Conservation (phyloP, 1,140 invertebrate species). For the Bombus vancouverensis region DNA sequence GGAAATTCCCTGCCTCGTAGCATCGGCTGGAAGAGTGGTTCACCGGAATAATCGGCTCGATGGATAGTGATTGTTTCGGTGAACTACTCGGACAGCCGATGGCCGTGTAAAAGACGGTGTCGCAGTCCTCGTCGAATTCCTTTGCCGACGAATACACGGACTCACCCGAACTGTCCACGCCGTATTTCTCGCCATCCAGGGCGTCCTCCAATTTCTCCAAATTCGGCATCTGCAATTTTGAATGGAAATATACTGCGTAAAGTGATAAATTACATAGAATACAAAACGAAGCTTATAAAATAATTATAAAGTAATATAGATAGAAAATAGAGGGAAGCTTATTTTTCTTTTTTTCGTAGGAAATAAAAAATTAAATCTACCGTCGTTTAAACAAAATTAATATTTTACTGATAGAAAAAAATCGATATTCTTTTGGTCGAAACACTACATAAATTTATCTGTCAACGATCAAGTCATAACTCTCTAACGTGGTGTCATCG, state of each 20-base stretch:
- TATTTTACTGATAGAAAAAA: too few relatives aligned
- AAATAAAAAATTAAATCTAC: too few relatives aligned
- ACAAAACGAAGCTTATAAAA: not conserved
- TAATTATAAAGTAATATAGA: not conserved
- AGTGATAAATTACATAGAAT: too few relatives aligned
- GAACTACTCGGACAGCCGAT: conserved; percentile 75
- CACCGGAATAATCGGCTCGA: conserved; percentile 11
- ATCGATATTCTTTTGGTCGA: too few relatives aligned
- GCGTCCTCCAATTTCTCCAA: conserved; percentile 38
- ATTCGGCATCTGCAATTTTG: conserved; percentile 32
- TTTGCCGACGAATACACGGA: conserved; percentile 47
- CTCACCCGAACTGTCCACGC: conserved; percentile 37
- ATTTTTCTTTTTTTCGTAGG: too few relatives aligned
- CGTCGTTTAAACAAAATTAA: too few relatives aligned
- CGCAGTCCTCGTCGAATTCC: conserved; percentile 68
- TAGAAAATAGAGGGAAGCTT: not conserved
- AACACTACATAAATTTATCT: too few relatives aligned
- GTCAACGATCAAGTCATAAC: too few relatives aligned
- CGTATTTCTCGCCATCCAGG: conserved; percentile 15
- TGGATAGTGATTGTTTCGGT: conserved; percentile 64
- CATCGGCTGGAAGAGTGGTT: conserved; percentile 1
- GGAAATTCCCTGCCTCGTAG: not conserved
- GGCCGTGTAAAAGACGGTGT: conserved; percentile 73
- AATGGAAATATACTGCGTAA: not conserved
- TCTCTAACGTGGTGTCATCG: too few relatives aligned